phyloP scores from a whole-genome alignment of 2,797 vertebrate species.

The Amblyopsis hoosieri region DNA sequence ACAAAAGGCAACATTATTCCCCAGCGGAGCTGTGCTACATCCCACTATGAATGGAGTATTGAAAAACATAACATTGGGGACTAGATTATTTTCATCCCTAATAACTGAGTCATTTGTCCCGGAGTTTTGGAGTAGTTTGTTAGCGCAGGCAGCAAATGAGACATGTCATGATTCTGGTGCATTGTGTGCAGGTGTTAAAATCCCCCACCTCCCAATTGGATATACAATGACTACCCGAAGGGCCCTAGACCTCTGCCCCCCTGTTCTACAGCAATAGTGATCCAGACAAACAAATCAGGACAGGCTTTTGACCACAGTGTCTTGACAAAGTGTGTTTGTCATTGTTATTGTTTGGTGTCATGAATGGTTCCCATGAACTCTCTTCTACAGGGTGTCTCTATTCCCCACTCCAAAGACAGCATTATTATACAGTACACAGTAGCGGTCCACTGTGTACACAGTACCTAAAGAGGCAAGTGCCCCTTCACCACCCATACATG shows the following conservation, averaged over 20 bases:
- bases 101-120: constrained; percentile 77
- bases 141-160: constrained; percentile 60
- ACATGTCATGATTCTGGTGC: constrained; percentile 26
- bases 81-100: constrained; percentile 89
- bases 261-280: constrained; percentile 2
- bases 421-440: neutral
- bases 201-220: constrained; percentile 63
- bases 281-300: constrained; percentile 1
- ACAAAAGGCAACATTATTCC: constrained; percentile 98
- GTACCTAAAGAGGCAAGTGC: neutral
- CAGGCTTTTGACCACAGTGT: neutral
- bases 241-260: constrained; percentile 27
- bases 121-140: constrained; percentile 66
- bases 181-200: constrained; percentile 59
- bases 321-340: neutral
- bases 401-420: constrained; percentile 8
- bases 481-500: constrained; percentile 11
- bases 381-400: neutral
- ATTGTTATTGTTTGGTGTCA: neutral
- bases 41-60: constrained; percentile 93
- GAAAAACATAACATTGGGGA: constrained; percentile 83
- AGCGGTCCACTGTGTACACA: neutral
- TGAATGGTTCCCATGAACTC: neutral
- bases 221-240: constrained; percentile 45
- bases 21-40: constrained; percentile 77